A percentile compares a stretch with the other conserved stretches of the same genome.
Conservation (phyloP, 2,888 invertebrate genomes). For the Tipula helvola region DNA sequence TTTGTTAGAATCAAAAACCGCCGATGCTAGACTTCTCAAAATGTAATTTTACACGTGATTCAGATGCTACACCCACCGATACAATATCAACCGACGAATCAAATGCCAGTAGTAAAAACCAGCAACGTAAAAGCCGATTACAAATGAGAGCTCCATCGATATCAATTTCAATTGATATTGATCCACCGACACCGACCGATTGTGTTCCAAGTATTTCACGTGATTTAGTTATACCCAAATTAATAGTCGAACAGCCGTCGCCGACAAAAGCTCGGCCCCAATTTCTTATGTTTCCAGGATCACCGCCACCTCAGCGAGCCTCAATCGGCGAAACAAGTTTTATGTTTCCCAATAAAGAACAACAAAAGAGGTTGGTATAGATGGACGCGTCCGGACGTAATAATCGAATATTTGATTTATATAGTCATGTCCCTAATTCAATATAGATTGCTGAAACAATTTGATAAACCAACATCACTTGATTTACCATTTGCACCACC, state of each 20-base stretch:
- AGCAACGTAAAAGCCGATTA: slow-evolving; percentile 15
- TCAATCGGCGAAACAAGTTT: slow-evolving; percentile 32
- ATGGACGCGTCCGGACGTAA: neutral
- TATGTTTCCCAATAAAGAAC: slow-evolving; percentile 33
- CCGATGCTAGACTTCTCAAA: neutral
- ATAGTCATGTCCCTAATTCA: slow-evolving; percentile 16
- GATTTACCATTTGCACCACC: slow-evolving; percentile 53
- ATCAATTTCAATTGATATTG: slow-evolving; percentile 23
- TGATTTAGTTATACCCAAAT: slow-evolving; percentile 46
- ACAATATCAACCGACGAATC: slow-evolving; percentile 19
- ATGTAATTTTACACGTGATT: slow-evolving; percentile 9
- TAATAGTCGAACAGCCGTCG: slow-evolving; percentile 55
- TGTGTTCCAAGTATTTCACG: slow-evolving; percentile 29
- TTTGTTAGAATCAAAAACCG: neutral
- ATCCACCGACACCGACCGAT: slow-evolving; percentile 27
- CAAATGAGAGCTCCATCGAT: slow-evolving; percentile 12
- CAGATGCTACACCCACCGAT: slow-evolving; percentile 19
- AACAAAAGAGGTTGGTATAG: slow-evolving; percentile 34
- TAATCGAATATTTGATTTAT: neutral
- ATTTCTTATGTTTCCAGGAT: slow-evolving; percentile 38
- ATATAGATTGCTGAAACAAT: slow-evolving; percentile 44
- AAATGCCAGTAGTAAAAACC: slow-evolving; percentile 22
- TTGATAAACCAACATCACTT: slow-evolving; percentile 47
- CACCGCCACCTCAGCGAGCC: slow-evolving; percentile 43
- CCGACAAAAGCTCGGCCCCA: slow-evolving; percentile 45